Percentiles rank a stretch among this genome's conserved stretches.
Evolutionary conservation across 2,113 vertebrate genomes (phyloP).

Genomic region (Isurus oxyrinchus): DNA sequence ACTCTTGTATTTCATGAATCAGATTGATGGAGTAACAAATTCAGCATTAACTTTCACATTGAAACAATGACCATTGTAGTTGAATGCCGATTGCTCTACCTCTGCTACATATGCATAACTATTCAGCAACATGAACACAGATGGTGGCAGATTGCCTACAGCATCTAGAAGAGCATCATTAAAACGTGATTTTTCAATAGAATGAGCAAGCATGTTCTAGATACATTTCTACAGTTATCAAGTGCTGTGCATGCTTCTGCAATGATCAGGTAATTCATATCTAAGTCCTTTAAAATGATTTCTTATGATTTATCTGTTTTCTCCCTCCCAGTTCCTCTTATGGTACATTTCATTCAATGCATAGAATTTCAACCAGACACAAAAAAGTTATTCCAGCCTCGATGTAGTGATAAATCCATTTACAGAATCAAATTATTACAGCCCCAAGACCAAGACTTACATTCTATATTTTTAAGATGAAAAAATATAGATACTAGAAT

Average conservation of each 20-base stretch:
- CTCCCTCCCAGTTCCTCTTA: background rate
- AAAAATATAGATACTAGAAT: background rate
- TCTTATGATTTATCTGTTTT: background rate
- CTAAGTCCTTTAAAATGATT: background rate
- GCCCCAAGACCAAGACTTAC: no score
- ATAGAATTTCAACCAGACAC: background rate
- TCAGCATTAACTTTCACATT: background rate
- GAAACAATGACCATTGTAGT: background rate
- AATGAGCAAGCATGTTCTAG: background rate
- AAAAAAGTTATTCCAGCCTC: background rate
- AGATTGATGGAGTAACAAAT: background rate
- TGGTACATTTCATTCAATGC: background rate
- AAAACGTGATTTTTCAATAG: background rate
- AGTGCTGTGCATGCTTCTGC: background rate
- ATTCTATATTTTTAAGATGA: background rate
- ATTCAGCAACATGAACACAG: background rate
- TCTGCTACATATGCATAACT: background rate
- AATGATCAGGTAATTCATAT: conserved; percentile 14
- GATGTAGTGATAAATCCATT: background rate
- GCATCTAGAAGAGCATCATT: background rate
- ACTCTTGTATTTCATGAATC: background rate
- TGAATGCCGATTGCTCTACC: background rate
- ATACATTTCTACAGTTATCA: conserved; percentile 15
- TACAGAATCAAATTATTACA: background rate
- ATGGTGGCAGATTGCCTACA: conserved; percentile 28